Base-by-base conservation (phyloP, 2,113 vertebrate genomes). In the Perca schrenkii region DNA sequence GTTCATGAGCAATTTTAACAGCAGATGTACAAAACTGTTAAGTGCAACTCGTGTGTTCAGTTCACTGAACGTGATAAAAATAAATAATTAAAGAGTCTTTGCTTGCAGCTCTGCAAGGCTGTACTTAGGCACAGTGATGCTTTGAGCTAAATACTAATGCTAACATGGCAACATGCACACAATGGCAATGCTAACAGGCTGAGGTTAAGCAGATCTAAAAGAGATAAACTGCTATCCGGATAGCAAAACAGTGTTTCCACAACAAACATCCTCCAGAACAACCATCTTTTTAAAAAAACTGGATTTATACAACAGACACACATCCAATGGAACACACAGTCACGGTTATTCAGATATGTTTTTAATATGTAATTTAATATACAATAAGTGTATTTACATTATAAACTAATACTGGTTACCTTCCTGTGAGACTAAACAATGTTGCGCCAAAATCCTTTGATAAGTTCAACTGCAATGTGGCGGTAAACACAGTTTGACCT, bases 381-480 rank as follows among this genome's bases (percentile, higher is more conserved):
- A 83, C 58, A 82, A 46, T 76, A 65, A 12, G 21, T 68, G 54
- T 86, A 88, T 92, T 87, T 87, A 88, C 86, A 91, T 17, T 31
- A 25, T 79, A 49, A 74, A 64, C 36, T 40, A 74, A 47, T 49
- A 82, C 49, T 64, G 60, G 56, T 73, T 49, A 50, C 56, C 56
- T 57, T 53, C 16, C 57, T 28, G 73, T 67, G 19, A 12, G 57
- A 80, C 77, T 36, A 43, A 64, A 81, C 54, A 46, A 49, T 15
- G 4, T 52, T 47, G 31, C 49, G 64, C 61, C 58, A 68, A 67
- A 75, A 69, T 61, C 11, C 21, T 77, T 53, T n/a, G 22, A 75
- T 53, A 60, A 78, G 46, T 67, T 65, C 56, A 49, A 79, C 49
- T 40, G 61, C 25, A 16, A 70, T 2, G 12, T 16, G 75, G 54